Evolutionary conservation across 2,888 invertebrate genomes (phyloP), one percentile per base, ranked within the genome.

Genomic region (Parthenolecanium corni): DNA sequence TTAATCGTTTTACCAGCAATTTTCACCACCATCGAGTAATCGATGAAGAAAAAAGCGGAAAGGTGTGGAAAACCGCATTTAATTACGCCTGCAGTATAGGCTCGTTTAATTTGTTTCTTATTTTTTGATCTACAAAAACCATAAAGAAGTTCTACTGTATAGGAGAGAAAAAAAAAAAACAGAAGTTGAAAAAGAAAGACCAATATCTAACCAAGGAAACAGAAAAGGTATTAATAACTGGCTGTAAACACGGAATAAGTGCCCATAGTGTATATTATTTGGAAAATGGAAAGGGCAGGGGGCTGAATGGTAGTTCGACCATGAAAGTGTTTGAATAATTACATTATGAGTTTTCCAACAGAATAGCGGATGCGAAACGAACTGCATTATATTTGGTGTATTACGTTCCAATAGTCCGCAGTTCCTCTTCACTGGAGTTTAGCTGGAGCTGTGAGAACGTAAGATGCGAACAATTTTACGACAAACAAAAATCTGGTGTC

Each of bases 291-390:
- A n/a, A 20, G n/a, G 20, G 11, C 20, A 5, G 9, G 2, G 2
- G 16, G 16, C 14, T 14, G 23, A 51, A 47, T 12, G 38, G 36
- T 47, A 49, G 36, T 58, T 58, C 49, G 58, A 58, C 58, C 58
- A 49, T 58, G 58, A 58, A 58, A 58, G 46, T 58, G 58, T 58
- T 58, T 58, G 36, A 58, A 58, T 58, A 58, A 58, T 58, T 58
- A 58, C 58, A 58, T 58, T 58, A 58, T 46, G 38, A 38, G 49
- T 58, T 58, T 49, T 58, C 47, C 16, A 42, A 46, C 16, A 44
- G 24, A 49, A 38, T 58, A 58, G 47, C 49, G 58, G 58, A 58
- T 58, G 47, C 58, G 58, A 58, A 21, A 58, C 58, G 58, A 58
- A 58, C 23, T 21, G 23, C 18, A 49, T 49, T 49, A 49, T 23